These are phyloP conservation scores for Potorous gilbertii DNA, from an alignment of 2,797 vertebrate genomes.

Conservation along the genomic window DNA sequence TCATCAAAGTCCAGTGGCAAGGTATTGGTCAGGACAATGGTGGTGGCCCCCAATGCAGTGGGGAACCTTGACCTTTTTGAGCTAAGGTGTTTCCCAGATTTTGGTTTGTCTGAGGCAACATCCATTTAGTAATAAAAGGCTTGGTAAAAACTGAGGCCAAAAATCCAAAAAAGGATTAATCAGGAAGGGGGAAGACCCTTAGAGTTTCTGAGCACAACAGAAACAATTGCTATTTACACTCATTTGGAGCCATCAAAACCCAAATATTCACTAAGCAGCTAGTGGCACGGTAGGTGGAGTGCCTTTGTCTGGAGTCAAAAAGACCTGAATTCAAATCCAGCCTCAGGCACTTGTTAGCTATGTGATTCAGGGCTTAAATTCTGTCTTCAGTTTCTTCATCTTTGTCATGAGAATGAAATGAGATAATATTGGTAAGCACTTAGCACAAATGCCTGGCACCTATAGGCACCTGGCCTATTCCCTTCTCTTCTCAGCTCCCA, in stretches of 20 bases:
- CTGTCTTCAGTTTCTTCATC: neutral
- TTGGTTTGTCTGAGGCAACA: neutral
- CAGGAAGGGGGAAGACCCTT: too few relatives aligned
- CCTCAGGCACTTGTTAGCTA: neutral
- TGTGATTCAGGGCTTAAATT: neutral
- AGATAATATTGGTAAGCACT: neutral
- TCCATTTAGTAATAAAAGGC: neutral
- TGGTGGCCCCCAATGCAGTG: neutral
- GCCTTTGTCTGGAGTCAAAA: neutral
- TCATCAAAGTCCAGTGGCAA: neutral
- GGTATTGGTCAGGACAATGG: neutral
- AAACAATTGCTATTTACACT: neutral
- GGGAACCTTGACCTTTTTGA: neutral
- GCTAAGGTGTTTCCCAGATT: neutral
- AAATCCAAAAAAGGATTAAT: neutral
- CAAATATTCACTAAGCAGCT: neutral
- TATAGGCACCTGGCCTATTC: neutral
- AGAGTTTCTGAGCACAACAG: neutral
- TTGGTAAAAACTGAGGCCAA: neutral
- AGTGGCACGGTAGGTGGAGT: neutral
- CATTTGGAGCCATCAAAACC: neutral
- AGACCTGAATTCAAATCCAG: neutral
- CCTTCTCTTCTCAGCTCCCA: neutral
- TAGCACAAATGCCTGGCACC: neutral
- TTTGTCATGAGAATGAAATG: neutral